phyloP scores from a whole-genome alignment of 2,888 invertebrate species.

The Spodoptera picta region DNA sequence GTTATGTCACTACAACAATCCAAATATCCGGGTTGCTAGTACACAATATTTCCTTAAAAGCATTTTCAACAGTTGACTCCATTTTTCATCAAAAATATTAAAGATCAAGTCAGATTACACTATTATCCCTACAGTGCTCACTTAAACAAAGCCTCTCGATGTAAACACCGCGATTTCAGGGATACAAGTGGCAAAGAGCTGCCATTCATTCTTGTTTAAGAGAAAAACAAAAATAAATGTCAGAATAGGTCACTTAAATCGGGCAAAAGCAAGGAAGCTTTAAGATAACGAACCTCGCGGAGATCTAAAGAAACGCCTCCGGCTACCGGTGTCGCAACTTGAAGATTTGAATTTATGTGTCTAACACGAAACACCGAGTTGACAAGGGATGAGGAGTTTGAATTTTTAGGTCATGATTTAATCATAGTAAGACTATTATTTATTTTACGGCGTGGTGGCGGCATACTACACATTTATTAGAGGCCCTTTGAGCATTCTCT shows the following conservation, averaged over 20 bases:
- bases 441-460: neutral
- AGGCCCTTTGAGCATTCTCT: too few species aligned
- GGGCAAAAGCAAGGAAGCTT: slow-evolving; percentile 26
- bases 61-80: too few species aligned
- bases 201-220: slow-evolving; percentile 28
- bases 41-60: too few species aligned
- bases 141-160: slow-evolving; percentile 9
- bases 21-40: too few species aligned
- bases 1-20: too few species aligned
- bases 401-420: neutral
- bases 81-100: too few species aligned
- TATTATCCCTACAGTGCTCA: neutral
- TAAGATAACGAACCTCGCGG: slow-evolving; percentile 35
- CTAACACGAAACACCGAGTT: slow-evolving; percentile 4
- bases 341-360: slow-evolving; percentile 21
- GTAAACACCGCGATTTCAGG: slow-evolving; percentile 20
- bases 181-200: slow-evolving; percentile 11
- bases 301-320: slow-evolving; percentile 41
- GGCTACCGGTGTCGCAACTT: slow-evolving; percentile 27
- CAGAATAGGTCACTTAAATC: slow-evolving; percentile 23
- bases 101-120: neutral
- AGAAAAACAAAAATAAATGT: slow-evolving; percentile 36
- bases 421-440: too few species aligned
- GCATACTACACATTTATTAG: too few species aligned
- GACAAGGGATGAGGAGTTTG: slow-evolving; percentile 12